These are phyloP conservation scores for Collichthys lucidus DNA, from an alignment of 2,113 vertebrate genomes.

Conservation along the genomic window DNA sequence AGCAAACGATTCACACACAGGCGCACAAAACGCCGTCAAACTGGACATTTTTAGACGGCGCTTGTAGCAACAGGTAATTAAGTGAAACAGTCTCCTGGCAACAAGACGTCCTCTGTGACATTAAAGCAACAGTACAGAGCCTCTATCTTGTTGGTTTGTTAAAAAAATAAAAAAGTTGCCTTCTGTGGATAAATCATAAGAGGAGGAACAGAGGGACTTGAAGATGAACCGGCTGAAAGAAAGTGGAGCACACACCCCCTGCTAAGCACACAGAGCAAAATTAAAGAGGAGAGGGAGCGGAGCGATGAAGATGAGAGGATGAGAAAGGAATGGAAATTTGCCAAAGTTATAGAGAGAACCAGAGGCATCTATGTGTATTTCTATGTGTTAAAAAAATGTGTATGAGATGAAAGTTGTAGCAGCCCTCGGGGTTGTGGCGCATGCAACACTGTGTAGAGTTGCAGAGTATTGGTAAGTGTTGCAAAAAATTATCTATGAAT, in stretches of 20 bases:
- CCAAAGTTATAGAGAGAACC: not conserved
- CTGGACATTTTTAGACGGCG: conserved; percentile 37
- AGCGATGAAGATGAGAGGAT: not conserved
- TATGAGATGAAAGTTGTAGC: conserved; percentile 47
- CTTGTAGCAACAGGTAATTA: conserved; percentile 34
- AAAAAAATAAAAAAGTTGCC: conserved; percentile 12
- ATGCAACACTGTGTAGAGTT: conserved; percentile 40
- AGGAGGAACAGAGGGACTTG: not conserved
- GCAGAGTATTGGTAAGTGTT: conserved; percentile 59
- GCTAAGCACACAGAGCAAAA: conserved; percentile 37
- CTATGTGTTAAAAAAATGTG: conserved; percentile 4
- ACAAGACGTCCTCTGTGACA: conserved; percentile 29
- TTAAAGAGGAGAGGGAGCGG: not conserved
- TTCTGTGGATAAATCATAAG: conserved; percentile 31
- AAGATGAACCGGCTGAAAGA: conserved; percentile 36
- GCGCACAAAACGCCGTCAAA: conserved; percentile 19
- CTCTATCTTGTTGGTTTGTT: not conserved
- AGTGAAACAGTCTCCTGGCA: conserved; percentile 45
- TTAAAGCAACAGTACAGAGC: conserved; percentile 11
- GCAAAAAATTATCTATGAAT: conserved; percentile 63
- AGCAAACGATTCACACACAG: not conserved
- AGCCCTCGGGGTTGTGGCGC: conserved; percentile 12
- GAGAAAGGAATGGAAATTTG: not conserved
- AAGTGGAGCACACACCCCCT: conserved; percentile 55
- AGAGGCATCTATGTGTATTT: not conserved